Percentiles rank a stretch among this genome's conserved stretches.
phyloP scores from a whole-genome alignment of 2,113 vertebrate genomes.

The Tachysurus fulvidraco region DNA sequence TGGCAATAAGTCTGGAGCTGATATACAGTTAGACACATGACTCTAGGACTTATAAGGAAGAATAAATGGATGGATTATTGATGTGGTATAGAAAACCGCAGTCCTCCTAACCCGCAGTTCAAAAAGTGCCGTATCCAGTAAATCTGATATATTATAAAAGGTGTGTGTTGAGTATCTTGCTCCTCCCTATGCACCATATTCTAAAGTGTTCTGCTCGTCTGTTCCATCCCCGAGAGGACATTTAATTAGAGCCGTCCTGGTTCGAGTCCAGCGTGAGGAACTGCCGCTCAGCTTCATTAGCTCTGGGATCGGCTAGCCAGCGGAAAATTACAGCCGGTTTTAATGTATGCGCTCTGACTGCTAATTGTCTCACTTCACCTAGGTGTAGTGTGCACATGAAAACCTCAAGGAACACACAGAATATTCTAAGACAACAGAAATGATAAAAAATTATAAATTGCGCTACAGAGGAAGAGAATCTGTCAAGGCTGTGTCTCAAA shows the following conservation, averaged over 20 bases:
- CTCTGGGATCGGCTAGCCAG: slow-evolving; percentile 16
- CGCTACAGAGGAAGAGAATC: not conserved
- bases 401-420: not conserved
- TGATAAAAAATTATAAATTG: not conserved
- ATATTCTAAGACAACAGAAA: not conserved
- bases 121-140: not conserved
- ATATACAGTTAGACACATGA: not conserved
- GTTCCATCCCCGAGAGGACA: slow-evolving; percentile 9
- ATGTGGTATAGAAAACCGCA: not conserved
- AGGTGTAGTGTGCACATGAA: not conserved
- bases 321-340: slow-evolving; percentile 42
- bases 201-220: slow-evolving; percentile 17
- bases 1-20: not conserved
- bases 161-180: not conserved
- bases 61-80: not conserved
- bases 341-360: slow-evolving; percentile 26
- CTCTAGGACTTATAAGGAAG: not conserved
- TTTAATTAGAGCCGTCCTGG: slow-evolving; percentile 36
- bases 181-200: not conserved
- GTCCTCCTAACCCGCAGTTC: not conserved
- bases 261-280: slow-evolving; percentile 37
- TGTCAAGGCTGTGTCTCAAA: not conserved
- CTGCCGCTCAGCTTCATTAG: slow-evolving; percentile 38
- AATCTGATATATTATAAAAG: not conserved
- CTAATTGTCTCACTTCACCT: slow-evolving; percentile 29